A percentile compares a stretch with the other conserved stretches of the same genome.
These are phyloP conservation scores for Aricia artaxerxes DNA, from an alignment of 2,888 invertebrate species.

Conservation along the genomic window DNA sequence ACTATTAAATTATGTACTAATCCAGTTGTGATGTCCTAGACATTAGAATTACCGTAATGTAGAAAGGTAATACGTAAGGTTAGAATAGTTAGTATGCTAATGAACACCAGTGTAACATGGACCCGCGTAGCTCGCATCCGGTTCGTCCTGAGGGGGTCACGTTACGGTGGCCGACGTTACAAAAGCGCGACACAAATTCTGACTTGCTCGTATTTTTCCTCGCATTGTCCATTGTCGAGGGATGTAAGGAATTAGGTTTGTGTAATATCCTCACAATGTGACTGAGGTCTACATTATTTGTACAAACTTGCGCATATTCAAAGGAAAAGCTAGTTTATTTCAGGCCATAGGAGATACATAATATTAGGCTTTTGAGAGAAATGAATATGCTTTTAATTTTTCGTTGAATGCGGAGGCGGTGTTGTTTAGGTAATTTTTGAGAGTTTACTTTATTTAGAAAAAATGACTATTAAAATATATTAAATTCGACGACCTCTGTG, in stretches of 20 bases:
- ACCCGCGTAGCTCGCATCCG: background rate
- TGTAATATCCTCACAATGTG: background rate
- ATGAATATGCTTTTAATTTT: no score
- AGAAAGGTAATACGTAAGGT: background rate
- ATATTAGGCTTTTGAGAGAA: no score
- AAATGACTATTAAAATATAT: no score
- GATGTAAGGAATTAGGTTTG: background rate
- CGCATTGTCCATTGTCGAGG: background rate
- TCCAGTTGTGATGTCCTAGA: background rate
- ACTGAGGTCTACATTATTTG: background rate
- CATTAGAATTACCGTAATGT: background rate
- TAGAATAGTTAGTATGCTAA: conserved; percentile 2
- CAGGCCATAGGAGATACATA: no score
- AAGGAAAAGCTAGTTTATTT: background rate
- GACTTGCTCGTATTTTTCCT: conserved; percentile 14
- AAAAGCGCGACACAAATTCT: conserved; percentile 2
- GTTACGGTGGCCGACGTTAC: background rate
- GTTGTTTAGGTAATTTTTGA: no score
- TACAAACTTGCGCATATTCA: background rate
- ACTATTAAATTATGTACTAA: no score
- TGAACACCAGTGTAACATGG: background rate
- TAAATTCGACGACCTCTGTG: no score
- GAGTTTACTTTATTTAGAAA: no score
- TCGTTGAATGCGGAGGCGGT: no score
- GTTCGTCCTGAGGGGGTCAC: background rate